Evolutionary conservation across 2,888 invertebrate species (phyloP).

Genomic region (Megastigmus dorsalis): DNA sequence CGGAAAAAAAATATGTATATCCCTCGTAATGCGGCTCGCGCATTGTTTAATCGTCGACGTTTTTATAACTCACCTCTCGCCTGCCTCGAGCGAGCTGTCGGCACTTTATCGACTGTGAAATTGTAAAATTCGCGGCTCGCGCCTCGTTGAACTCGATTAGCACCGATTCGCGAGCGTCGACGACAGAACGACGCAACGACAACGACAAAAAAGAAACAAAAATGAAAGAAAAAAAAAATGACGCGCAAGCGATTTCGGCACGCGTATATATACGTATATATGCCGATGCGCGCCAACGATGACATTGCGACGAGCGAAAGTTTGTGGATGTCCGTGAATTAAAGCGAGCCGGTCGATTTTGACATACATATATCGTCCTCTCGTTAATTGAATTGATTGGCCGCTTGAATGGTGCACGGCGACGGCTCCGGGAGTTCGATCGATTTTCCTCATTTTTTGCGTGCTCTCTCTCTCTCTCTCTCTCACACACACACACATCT

Average conservation of each 20-base stretch:
- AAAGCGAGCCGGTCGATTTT: not conserved
- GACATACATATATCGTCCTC: too few species aligned
- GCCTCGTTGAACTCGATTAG: slow-evolving; percentile 9
- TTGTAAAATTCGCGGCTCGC: slow-evolving; percentile 24
- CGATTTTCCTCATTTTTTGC: too few species aligned
- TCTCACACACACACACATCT: too few species aligned
- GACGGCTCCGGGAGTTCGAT: slow-evolving; percentile 17
- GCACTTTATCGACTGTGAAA: slow-evolving; percentile 24
- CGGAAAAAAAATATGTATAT: too few species aligned
- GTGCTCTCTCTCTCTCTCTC: too few species aligned
- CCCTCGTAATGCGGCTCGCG: too few species aligned
- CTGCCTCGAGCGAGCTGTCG: not conserved
- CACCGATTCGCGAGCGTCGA: not conserved
- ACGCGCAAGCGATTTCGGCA: not conserved
- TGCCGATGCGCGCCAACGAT: slow-evolving; percentile 1
- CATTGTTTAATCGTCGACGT: too few species aligned
- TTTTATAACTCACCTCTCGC: too few species aligned
- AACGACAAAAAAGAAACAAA: not conserved
- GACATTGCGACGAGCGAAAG: slow-evolving; percentile 15
- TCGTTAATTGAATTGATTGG: slow-evolving; percentile 23
- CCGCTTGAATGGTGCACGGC: not conserved
- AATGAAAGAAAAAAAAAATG: not conserved
- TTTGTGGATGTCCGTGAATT: slow-evolving; percentile 1
- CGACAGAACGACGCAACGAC: not conserved
- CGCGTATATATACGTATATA: too few species aligned